Evolutionary conservation across 2,113 vertebrate species (phyloP).

Genomic region (Peromyscus polionotus): DNA sequence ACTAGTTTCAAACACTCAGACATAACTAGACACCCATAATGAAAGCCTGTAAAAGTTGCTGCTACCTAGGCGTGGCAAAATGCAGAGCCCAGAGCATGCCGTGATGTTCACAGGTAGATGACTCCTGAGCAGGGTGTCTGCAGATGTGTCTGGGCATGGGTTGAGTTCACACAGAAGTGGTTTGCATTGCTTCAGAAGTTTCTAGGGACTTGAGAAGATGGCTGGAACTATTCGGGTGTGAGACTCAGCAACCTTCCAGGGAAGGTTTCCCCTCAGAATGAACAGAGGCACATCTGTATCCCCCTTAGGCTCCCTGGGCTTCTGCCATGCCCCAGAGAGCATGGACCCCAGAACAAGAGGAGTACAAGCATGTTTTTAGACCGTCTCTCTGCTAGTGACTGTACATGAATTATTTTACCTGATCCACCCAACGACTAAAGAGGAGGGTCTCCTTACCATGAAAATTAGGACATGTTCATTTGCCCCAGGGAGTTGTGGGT

Average conservation of each 20-base stretch:
- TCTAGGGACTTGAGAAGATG: not conserved
- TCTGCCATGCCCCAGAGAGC: not conserved
- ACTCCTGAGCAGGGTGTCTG: not conserved
- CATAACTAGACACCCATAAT: fast-evolving
- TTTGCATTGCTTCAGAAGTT: not conserved
- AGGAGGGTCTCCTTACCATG: not conserved
- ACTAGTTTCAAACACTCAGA: too few species aligned
- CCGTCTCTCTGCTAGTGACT: not conserved
- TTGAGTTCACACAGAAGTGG: not conserved
- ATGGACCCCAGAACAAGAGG: too few species aligned
- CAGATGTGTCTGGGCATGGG: not conserved
- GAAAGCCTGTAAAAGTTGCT: not conserved
- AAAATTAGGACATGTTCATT: not conserved
- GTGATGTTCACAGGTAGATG: not conserved
- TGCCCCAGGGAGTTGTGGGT: not conserved
- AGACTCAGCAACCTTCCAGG: not conserved
- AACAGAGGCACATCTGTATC: not conserved
- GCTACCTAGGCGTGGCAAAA: not conserved
- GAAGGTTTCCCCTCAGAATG: not conserved
- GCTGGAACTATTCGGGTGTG: not conserved
- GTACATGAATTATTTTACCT: not conserved
- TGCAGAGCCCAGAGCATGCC: not conserved
- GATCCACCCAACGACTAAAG: not conserved
- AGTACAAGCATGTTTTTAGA: not conserved
- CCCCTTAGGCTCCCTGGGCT: not conserved